Evolutionary conservation across 2,797 vertebrate genomes (phyloP), one percentile per base, ranked within the genome.

Genomic region (Cirrhinus molitorella): DNA sequence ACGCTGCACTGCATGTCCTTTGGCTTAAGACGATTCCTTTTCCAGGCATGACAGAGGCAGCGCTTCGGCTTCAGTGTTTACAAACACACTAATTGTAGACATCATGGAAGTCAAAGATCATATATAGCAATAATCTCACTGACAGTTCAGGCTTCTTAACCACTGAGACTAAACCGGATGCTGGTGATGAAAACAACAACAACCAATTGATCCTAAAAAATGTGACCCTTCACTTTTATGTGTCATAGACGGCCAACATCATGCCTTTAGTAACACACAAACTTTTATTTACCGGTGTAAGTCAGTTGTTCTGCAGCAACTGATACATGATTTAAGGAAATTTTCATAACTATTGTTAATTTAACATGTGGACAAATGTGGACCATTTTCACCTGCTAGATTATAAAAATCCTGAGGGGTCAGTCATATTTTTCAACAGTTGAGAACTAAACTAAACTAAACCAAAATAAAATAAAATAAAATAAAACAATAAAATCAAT

Each of bases 31-130:
- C 10, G 17, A 67, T n/a, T 65, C 25, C 55, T 11, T 65, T 59
- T 80, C 70, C 37, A 74, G 28, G 17, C 40, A 66, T 25, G 43
- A 82, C 61, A n/a, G 63, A 37, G 25, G 3, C 10, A 16, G 17
- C 11, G 5, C 25, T 83, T 34, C 12, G 13, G 8, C 4, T 19
- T 34, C 9, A n/a, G 37, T 66, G 71, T 82, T 55, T 79, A 49
- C 82, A 40, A 73, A 70, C 51, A 75, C 55, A 25, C 68, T 59
- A 47, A 67, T 12, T 70, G 71, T 40, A 21, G 61, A 61, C 23
- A 65, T 65, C 34, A 31, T 16, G 13, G 25, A 65, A 61, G 61
- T 70, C 8, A 77, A 57, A 80, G 13, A 78, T 71, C 79, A 81
- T 65, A 85, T 65, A 55, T 53, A 77, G 79, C 51, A 45, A n/a